Conservation (phyloP, 1,140 invertebrate genomes). For the Apis laboriosa region DNA sequence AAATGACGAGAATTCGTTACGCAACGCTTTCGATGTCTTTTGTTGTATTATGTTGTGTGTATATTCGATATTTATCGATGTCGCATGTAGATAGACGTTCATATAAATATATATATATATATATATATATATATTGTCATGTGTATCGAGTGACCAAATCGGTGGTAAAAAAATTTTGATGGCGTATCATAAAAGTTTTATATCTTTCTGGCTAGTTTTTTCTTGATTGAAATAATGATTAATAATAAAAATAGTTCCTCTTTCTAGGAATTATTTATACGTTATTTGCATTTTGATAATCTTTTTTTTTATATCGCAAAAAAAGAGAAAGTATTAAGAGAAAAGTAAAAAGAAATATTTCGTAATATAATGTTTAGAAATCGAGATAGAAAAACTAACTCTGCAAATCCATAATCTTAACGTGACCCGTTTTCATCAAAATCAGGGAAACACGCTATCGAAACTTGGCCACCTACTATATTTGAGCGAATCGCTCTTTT, state of each 20-base stretch:
- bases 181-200: neutral
- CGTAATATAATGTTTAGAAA: neutral
- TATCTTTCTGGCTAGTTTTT: too few relatives aligned
- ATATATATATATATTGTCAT: neutral
- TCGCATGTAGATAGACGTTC: neutral
- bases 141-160: neutral
- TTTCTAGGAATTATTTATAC: too few relatives aligned
- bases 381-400: neutral
- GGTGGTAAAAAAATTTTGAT: neutral
- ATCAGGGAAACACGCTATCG: neutral
- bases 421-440: slow-evolving; percentile 1
- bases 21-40: slow-evolving; percentile 8
- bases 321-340: too few relatives aligned
- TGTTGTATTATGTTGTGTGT: neutral
- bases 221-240: too few relatives aligned
- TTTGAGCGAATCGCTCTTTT: neutral
- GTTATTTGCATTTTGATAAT: too few relatives aligned
- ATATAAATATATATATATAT: neutral
- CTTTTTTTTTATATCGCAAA: neutral
- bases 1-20: neutral
- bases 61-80: neutral
- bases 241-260: too few relatives aligned
- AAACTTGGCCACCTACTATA: neutral
- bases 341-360: neutral
- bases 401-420: neutral